These are phyloP conservation scores for Staurois parvus DNA, from an alignment of 2,797 vertebrate genomes.

Conservation along the genomic window DNA sequence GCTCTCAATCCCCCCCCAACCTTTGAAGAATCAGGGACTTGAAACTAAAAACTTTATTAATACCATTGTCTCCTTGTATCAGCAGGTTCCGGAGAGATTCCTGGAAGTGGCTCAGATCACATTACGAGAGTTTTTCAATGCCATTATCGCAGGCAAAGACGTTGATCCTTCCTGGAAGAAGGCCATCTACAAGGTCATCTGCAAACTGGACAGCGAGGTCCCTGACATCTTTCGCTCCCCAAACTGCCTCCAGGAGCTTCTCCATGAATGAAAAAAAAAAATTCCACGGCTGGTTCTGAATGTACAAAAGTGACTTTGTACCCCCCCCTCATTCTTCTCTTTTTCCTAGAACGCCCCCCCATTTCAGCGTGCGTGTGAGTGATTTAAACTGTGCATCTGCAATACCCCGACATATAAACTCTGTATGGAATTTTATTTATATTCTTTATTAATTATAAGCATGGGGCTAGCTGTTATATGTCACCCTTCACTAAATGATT, in stretches of 20 bases:
- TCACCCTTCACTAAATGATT: constrained; percentile 78
- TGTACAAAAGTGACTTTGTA: constrained; percentile 89
- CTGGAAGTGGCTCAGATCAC: constrained; percentile 99
- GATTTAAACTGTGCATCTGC: constrained; percentile 76
- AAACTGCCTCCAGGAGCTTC: constrained; percentile 99
- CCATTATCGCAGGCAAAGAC: constrained; percentile 99
- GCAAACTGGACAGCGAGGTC: constrained; percentile 99
- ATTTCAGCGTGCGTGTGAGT: constrained; percentile 69
- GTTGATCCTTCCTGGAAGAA: constrained; percentile 99
- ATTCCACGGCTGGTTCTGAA: constrained; percentile 83
- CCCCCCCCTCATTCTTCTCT: constrained; percentile 67
- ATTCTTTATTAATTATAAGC: constrained; percentile 66
- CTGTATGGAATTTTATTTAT: constrained; percentile 65
- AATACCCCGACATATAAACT: constrained; percentile 75
- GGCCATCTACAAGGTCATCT: constrained; percentile 99
- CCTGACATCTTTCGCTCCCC: constrained; percentile 99
- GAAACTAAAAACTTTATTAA: constrained; percentile 88
- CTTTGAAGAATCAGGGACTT: constrained; percentile 83
- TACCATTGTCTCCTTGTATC: constrained; percentile 87
- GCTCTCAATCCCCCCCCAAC: constrained; percentile 71
- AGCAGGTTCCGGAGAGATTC: constrained; percentile 98
- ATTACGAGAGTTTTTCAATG: constrained; percentile 99
- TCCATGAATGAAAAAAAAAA: constrained; percentile 89
- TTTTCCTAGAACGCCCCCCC: constrained; percentile 77
- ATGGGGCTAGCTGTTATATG: constrained; percentile 74